These are phyloP conservation scores for Prorops nasuta DNA, from an alignment of 1,140 invertebrate genomes.

Conservation along the genomic window DNA sequence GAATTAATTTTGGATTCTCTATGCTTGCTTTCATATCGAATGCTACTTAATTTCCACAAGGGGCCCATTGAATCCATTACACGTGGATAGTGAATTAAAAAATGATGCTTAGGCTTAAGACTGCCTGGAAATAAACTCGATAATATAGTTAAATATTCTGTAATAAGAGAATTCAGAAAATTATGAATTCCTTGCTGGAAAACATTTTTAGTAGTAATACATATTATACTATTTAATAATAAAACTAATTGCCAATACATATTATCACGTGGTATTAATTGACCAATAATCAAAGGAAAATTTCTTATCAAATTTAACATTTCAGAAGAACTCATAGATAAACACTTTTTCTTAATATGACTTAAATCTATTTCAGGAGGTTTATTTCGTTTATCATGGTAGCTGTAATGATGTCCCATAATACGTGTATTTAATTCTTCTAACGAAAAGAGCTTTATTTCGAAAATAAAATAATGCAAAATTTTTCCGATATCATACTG, in stretches of 20 bases:
- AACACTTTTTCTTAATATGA: constrained; percentile 7
- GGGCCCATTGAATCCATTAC: constrained; percentile 7
- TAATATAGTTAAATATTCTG: constrained; percentile 2
- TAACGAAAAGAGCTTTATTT: constrained; percentile 4
- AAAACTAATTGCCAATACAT: constrained; percentile 6
- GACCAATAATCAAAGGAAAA: constrained; percentile 13
- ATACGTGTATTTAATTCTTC: constrained; percentile 2
- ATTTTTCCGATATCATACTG: constrained; percentile 6
- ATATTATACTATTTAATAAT: constrained; percentile 3
- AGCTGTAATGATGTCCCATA: constrained; percentile 6
- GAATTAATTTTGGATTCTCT: constrained; percentile 1
- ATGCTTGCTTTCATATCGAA: constrained; percentile 11
- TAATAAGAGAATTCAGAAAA: constrained; percentile 6
- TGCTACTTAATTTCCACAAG: constrained; percentile 3
- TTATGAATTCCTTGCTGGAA: constrained; percentile 1
- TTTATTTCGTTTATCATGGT: constrained; percentile 6
- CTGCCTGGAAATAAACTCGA: constrained; percentile 5
- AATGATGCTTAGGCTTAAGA: constrained; percentile 10
- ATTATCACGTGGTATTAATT: constrained; percentile 2
- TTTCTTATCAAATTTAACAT: constrained; percentile 9
- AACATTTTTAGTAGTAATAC: constrained; percentile 2
- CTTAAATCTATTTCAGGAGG: too few species aligned
- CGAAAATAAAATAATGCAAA: constrained; percentile 10
- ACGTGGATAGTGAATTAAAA: constrained; percentile 7
- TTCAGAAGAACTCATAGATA: constrained; percentile 4